Evolutionary conservation across 2,113 vertebrate genomes (phyloP), one percentile per base, ranked within the genome.

Genomic region (Heliornis fulica): DNA sequence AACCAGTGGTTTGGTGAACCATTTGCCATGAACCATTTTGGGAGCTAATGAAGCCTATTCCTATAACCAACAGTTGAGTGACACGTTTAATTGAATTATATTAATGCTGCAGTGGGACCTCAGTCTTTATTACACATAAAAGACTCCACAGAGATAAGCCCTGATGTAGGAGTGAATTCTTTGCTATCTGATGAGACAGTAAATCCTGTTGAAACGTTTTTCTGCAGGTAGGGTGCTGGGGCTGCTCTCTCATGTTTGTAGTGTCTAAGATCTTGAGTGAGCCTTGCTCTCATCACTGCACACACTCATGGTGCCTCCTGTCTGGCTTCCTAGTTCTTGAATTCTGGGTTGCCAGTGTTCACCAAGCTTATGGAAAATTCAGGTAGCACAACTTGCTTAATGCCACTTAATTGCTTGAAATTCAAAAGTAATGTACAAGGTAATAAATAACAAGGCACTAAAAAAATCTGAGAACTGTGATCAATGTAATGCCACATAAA

Each of bases 21-120:
- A 59, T n/a, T n/a, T n/a, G n/a, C n/a, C n/a, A n/a, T n/a, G n/a
- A n/a, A n/a, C n/a, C n/a, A n/a, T n/a, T n/a, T n/a, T n/a, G n/a
- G 69, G 48, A 83, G 70, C 41, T 63, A 77, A 86, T 17, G 85
- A 86, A 90, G 60, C 41, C 34, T 77, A 32, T 28, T 38, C 40
- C 83, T 74, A 20, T 7, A 89, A 81, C 51, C 76, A 83, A 75
- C 59, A 59, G 50, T 2, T 90, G 85, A 88, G 51, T 80, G 88
- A 70, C 56, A 40, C 74, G n/a, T 94, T 88, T 81, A 88, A 92
- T 59, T 93, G 63, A 92, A 83, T 81, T 77, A 45, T 46, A 74
- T 63, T 63, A 89, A 80, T 59, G 50, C 89, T 89, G 86, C 72
- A 87, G 64, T 1, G 32, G 83, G 90, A 88, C 86, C 89, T 77